These are phyloP conservation scores for Etheostoma perlongum DNA, from an alignment of 2,797 vertebrate species.

Conservation along the genomic window DNA sequence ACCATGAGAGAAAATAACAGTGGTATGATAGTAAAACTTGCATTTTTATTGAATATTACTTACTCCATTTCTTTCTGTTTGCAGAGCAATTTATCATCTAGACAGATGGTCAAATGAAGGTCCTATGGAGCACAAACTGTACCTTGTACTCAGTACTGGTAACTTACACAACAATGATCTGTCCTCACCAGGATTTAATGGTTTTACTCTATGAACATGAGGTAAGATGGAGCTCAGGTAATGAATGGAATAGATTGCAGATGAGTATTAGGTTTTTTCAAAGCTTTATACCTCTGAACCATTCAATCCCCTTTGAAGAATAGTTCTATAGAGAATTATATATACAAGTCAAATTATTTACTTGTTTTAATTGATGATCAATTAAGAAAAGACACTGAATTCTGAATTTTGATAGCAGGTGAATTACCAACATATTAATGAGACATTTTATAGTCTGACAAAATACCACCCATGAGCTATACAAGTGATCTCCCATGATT, in stretches of 20 bases:
- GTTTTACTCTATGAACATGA: constrained; percentile 20
- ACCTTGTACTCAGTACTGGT: constrained; percentile 16
- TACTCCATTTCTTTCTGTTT: constrained; percentile 49
- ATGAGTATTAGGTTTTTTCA: constrained; percentile 2
- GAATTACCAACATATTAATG: constrained; percentile 13
- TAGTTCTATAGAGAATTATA: background rate
- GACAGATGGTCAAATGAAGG: constrained; percentile 53
- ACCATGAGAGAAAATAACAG: constrained; percentile 32
- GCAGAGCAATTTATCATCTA: constrained; percentile 60
- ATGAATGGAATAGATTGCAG: constrained; percentile 9
- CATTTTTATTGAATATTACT: constrained; percentile 74
- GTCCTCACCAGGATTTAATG: constrained; percentile 19
- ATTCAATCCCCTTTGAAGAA: background rate
- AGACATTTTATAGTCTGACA: constrained; percentile 38
- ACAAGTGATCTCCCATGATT: constrained; percentile 32
- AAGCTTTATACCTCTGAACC: background rate
- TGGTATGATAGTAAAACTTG: constrained; percentile 38
- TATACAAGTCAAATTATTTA: background rate
- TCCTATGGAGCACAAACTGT: constrained; percentile 12
- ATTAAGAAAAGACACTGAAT: background rate
- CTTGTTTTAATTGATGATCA: constrained; percentile 11
- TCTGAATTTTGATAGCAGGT: background rate
- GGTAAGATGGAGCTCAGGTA: background rate
- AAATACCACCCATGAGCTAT: constrained; percentile 30
- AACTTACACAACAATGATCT: constrained; percentile 3